phyloP scores from a whole-genome alignment of 1,140 invertebrate genomes.

The Agraylea sexmaculata region DNA sequence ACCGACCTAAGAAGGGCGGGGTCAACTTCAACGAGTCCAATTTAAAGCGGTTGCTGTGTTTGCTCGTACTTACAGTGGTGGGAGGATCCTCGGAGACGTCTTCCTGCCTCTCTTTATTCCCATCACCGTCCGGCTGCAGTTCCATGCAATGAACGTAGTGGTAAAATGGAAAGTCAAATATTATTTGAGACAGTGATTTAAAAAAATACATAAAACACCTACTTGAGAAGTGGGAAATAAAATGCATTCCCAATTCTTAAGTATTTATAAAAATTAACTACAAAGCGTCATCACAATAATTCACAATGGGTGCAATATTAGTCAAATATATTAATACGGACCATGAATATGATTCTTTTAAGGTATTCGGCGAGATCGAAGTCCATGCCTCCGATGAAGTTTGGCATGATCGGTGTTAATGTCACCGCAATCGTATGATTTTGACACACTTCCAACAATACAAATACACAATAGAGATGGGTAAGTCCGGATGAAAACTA shows the following conservation, averaged over 20 bases:
- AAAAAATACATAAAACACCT: too few relatives aligned
- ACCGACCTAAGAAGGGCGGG: too few relatives aligned
- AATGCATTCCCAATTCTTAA: constrained; percentile 6
- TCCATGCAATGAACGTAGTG: constrained; percentile 7
- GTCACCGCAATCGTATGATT: too few relatives aligned
- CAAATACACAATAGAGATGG: too few relatives aligned
- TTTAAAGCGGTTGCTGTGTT: constrained; percentile 8
- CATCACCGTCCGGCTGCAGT: constrained; percentile 19
- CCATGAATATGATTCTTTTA: constrained; percentile 12
- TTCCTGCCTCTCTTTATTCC: too few relatives aligned
- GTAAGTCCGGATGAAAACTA: too few relatives aligned
- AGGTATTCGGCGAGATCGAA: constrained; percentile 15
- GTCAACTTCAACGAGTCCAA: too few relatives aligned
- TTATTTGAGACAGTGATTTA: not conserved
- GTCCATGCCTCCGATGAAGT: too few relatives aligned
- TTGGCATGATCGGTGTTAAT: too few relatives aligned
- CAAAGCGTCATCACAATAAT: not conserved
- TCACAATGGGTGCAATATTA: constrained; percentile 2
- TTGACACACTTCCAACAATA: too few relatives aligned
- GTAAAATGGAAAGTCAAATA: not conserved
- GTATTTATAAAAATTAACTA: not conserved
- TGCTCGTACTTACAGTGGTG: constrained; percentile 21
- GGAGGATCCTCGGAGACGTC: constrained; percentile 8
- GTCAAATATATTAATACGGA: constrained; percentile 1
- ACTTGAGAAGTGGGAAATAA: too few relatives aligned